A percentile compares a stretch with the other conserved stretches of the same genome.
These are phyloP conservation scores for Drosophila nasuta DNA, from an alignment of 1,140 invertebrate species.

Conservation along the genomic window DNA sequence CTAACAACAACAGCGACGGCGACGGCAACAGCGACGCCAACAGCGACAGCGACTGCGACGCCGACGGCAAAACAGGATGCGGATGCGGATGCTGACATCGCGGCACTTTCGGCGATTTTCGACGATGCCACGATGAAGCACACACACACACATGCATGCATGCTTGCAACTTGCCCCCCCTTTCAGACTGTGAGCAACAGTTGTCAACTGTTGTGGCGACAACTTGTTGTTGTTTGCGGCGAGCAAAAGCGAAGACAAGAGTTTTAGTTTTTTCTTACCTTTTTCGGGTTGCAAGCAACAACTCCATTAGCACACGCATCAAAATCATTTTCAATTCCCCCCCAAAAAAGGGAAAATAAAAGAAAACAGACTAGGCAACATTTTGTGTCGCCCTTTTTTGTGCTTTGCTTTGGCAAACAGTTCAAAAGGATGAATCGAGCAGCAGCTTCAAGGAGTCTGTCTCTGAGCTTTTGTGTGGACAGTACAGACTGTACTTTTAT, in stretches of 20 bases:
- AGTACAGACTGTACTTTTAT: conserved; percentile 79
- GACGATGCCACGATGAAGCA: conserved; percentile 49
- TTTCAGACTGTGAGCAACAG: conserved; percentile 56
- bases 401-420: conserved; percentile 27
- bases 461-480: conserved; percentile 67
- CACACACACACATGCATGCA: neutral
- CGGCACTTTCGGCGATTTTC: conserved; percentile 79
- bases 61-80: conserved; percentile 17
- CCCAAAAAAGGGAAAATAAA: conserved; percentile 27
- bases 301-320: conserved; percentile 44
- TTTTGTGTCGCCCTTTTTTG: conserved; percentile 6
- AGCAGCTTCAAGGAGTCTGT: conserved; percentile 29
- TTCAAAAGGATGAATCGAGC: neutral
- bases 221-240: conserved; percentile 68
- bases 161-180: neutral
- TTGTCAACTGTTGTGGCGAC: conserved; percentile 59
- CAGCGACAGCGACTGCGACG: conserved; percentile 25
- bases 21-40: conserved; percentile 39
- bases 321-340: conserved; percentile 53
- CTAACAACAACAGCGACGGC: conserved; percentile 56
- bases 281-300: conserved; percentile 17
- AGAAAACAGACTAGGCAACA: neutral
- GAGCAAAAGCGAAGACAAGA: conserved; percentile 6
- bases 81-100: conserved; percentile 34
- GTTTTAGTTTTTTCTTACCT: too few relatives aligned